phyloP scores from a whole-genome alignment of 2,113 vertebrate genomes.

The Chionodraco myersi region DNA sequence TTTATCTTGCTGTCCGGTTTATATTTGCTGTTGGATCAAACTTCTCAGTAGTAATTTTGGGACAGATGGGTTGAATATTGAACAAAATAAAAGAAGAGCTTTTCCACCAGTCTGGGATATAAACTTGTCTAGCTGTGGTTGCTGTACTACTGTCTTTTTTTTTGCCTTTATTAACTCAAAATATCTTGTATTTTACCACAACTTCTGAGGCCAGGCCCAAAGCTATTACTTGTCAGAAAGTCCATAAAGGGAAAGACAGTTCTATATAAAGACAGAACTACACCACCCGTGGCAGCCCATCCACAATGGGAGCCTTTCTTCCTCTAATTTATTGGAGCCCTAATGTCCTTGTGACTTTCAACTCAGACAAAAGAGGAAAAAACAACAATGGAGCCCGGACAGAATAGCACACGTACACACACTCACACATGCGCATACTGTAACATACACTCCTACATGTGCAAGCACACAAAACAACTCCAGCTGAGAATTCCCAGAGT shows the following conservation, averaged over 20 bases:
- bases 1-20: slow-evolving; percentile 82
- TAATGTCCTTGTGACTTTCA: slow-evolving; percentile 75
- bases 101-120: slow-evolving; percentile 69
- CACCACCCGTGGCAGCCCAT: slow-evolving; percentile 69
- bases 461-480: slow-evolving; percentile 59
- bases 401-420: slow-evolving; percentile 45
- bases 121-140: slow-evolving; percentile 75
- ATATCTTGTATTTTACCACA: slow-evolving; percentile 73
- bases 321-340: slow-evolving; percentile 74
- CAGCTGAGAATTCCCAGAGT: slow-evolving; percentile 71
- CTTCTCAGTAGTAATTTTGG: slow-evolving; percentile 71
- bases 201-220: slow-evolving; percentile 70
- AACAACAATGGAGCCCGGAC: slow-evolving; percentile 50
- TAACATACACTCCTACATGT: slow-evolving; percentile 13
- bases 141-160: slow-evolving; percentile 60
- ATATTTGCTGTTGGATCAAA: slow-evolving; percentile 79
- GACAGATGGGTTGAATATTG: slow-evolving; percentile 80
- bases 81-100: slow-evolving; percentile 59
- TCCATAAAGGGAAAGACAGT: slow-evolving; percentile 69
- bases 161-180: slow-evolving; percentile 70
- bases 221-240: slow-evolving; percentile 61
- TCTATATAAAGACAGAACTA: slow-evolving; percentile 68
- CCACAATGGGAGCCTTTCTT: slow-evolving; percentile 76
- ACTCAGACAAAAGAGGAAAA: slow-evolving; percentile 73
- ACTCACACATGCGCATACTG: slow-evolving; percentile 15